Evolutionary conservation across 2,797 vertebrate genomes (phyloP).

Genomic region (Balearica regulorum): DNA sequence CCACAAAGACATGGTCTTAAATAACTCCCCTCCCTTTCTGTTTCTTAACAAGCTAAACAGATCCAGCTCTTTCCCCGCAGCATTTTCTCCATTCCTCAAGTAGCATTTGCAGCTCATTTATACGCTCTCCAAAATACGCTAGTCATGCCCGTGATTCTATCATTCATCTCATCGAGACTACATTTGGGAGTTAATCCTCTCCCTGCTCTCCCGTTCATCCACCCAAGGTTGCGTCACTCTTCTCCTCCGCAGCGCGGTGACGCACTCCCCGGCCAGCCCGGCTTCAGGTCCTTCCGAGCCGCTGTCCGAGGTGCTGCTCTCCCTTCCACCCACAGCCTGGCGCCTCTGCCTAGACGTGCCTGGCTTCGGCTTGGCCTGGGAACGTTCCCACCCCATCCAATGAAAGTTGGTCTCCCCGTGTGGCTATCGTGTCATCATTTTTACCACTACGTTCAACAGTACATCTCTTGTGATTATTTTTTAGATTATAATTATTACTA

Average conservation of each 20-base stretch:
- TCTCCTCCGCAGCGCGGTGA: neutral
- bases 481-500: neutral
- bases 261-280: no score
- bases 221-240: neutral
- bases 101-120: neutral
- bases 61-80: neutral
- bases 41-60: neutral
- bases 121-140: neutral
- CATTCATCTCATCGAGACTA: neutral
- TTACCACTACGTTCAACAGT: neutral
- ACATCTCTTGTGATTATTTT: neutral
- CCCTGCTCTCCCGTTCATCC: neutral
- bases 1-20: neutral
- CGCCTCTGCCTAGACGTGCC: no score
- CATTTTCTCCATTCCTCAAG: neutral
- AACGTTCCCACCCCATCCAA: neutral
- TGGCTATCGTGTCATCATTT: neutral
- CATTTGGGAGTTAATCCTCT: neutral
- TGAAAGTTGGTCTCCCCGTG: neutral
- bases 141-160: neutral
- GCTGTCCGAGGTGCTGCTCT: neutral
- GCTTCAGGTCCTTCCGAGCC: no score
- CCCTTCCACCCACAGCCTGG: rapidly evolving
- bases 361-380: neutral
- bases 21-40: neutral